Conservation (phyloP, 2,797 vertebrate genomes). For the Hypotaenidia okinawae region DNA sequence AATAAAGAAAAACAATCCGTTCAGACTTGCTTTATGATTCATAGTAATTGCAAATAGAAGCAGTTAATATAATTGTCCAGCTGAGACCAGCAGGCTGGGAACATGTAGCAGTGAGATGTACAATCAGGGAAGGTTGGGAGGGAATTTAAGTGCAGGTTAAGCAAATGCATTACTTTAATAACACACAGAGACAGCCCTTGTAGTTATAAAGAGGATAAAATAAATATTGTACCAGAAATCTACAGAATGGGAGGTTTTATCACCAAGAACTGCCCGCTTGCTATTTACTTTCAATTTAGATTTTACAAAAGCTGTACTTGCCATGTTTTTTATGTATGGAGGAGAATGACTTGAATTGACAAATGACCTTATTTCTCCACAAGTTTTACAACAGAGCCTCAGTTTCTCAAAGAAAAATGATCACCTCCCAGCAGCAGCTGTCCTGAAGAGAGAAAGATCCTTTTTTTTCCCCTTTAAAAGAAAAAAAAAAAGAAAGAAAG, state of each 20-base stretch:
- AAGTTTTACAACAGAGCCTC: conserved; percentile 18
- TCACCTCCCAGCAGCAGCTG: conserved; percentile 31
- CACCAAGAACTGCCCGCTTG: conserved; percentile 70
- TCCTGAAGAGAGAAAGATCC: neutral
- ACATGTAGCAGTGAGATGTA: conserved; percentile 59
- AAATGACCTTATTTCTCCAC: conserved; percentile 61
- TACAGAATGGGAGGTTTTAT: conserved; percentile 71
- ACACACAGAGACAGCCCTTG: conserved; percentile 61
- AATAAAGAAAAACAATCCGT: conserved; percentile 70
- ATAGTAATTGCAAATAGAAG: conserved; percentile 65
- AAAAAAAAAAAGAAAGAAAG: neutral
- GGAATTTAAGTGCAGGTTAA: conserved; percentile 72
- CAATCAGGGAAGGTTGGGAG: conserved; percentile 63
- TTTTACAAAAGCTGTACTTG: conserved; percentile 71
- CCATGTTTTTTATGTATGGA: conserved; percentile 61
- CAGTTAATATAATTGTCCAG: conserved; percentile 70
- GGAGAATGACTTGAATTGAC: conserved; percentile 64
- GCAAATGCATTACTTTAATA: conserved; percentile 76
- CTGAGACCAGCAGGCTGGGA: conserved; percentile 45
- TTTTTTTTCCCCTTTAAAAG: neutral
- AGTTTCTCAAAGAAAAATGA: conserved; percentile 32
- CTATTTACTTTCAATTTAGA: conserved; percentile 81
- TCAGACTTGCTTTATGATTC: conserved; percentile 63
- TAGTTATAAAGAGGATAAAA: conserved; percentile 72
- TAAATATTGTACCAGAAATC: conserved; percentile 78